A percentile compares a stretch with the other conserved stretches of the same genome.
These are phyloP conservation scores for Caretta caretta DNA, from an alignment of 2,113 vertebrate species.

Conservation along the genomic window DNA sequence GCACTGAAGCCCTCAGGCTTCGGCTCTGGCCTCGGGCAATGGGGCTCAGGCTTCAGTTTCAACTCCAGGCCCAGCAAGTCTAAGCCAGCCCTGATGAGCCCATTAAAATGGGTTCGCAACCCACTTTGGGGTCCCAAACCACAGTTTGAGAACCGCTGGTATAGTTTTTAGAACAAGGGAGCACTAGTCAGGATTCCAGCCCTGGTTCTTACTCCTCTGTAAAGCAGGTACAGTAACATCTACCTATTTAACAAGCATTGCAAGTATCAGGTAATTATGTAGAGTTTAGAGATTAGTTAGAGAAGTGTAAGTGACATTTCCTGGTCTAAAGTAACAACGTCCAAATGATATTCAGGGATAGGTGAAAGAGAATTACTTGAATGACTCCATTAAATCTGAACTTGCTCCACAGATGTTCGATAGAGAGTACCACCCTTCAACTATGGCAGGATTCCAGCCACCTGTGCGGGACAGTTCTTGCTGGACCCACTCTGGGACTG, in stretches of 20 bases:
- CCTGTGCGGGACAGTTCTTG: constrained; percentile 80
- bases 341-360: not conserved
- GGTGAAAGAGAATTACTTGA: constrained; percentile 81
- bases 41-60: no score
- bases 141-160: no score
- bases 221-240: not conserved
- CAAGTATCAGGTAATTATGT: not conserved
- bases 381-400: constrained; percentile 91
- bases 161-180: not conserved
- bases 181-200: not conserved
- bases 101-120: no score
- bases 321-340: not conserved
- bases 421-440: constrained; percentile 89
- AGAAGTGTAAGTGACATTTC: not conserved
- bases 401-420: constrained; percentile 90
- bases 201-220: not conserved
- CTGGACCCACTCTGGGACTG: constrained; percentile 88
- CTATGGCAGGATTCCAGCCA: constrained; percentile 68
- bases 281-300: not conserved
- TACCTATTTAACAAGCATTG: not conserved
- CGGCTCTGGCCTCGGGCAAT: no score
- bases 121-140: no score
- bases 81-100: no score
- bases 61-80: no score
- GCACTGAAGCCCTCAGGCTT: no score